These are phyloP conservation scores for Takifugu rubripes DNA, from an alignment of 2,797 vertebrate species.

Conservation along the genomic window DNA sequence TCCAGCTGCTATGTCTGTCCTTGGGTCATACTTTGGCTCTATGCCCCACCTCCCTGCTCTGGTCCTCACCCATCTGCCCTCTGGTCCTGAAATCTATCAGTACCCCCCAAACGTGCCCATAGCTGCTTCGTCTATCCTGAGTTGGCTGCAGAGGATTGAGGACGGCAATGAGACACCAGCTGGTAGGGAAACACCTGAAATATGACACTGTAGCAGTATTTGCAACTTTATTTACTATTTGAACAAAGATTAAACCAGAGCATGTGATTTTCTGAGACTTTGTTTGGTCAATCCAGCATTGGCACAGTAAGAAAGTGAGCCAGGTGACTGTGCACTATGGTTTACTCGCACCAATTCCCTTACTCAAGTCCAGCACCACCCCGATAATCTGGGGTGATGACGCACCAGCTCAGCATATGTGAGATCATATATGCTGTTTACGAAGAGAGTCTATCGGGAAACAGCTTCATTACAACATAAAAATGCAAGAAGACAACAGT, in stretches of 20 bases:
- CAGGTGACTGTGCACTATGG: not conserved
- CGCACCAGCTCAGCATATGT: not conserved
- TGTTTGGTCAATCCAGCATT: too few species aligned
- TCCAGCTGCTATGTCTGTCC: conserved; percentile 79
- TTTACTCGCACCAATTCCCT: not conserved
- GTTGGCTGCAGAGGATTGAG: conserved; percentile 83
- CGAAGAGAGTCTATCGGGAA: too few species aligned
- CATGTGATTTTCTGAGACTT: too few species aligned
- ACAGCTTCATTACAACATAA: not conserved
- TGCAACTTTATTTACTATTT: too few species aligned
- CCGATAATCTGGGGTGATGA: not conserved
- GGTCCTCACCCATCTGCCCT: conserved; percentile 78
- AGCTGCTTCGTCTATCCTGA: conserved; percentile 69
- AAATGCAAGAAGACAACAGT: not conserved
- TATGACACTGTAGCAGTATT: too few species aligned
- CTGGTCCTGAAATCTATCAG: conserved; percentile 78
- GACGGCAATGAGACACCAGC: conserved; percentile 73
- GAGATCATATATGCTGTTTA: not conserved
- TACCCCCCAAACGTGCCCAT: conserved; percentile 78
- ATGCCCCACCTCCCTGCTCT: conserved; percentile 81
- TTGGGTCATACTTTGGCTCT: conserved; percentile 79
- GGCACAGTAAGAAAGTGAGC: not conserved
- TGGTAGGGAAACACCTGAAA: conserved; percentile 69
- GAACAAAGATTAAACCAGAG: too few species aligned
- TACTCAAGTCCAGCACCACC: not conserved